phyloP scores from a whole-genome alignment of 2,113 vertebrate genomes.

The Gobio gobio region DNA sequence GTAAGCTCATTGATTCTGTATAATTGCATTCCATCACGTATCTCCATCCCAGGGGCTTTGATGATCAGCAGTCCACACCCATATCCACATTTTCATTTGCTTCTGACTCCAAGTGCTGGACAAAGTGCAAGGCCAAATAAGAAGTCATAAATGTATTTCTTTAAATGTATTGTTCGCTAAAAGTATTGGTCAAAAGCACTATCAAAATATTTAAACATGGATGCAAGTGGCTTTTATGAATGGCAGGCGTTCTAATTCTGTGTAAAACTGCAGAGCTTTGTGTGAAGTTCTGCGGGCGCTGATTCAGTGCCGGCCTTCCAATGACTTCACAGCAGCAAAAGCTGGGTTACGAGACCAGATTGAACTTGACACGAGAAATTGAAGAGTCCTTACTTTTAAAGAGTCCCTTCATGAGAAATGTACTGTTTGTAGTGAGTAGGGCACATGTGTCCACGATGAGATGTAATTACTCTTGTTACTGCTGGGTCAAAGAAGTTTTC shows the following conservation, averaged over 20 bases:
- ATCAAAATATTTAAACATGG: background rate
- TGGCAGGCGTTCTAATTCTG: background rate
- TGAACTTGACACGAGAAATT: background rate
- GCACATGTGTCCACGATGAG: background rate
- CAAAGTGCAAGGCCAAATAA: background rate
- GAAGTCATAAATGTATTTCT: background rate
- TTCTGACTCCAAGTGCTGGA: background rate
- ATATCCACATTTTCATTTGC: background rate
- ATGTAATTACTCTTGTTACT: conserved; percentile 28
- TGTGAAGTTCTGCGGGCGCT: background rate
- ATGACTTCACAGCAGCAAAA: background rate
- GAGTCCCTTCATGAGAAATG: background rate
- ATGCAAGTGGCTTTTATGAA: background rate
- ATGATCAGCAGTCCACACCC: conserved; percentile 23
- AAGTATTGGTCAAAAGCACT: background rate
- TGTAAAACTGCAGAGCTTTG: background rate
- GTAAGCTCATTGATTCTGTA: conserved; percentile 38
- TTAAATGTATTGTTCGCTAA: background rate
- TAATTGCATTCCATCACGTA: conserved; percentile 34
- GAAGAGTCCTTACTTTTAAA: background rate
- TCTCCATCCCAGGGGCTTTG: conserved; percentile 1
- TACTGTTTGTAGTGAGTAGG: background rate
- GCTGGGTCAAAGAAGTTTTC: conserved; percentile 35
- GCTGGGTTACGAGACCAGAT: background rate
- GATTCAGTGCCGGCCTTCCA: background rate